These are phyloP conservation scores for Taxidea taxus DNA, from an alignment of 2,113 vertebrate genomes.

Conservation along the genomic window DNA sequence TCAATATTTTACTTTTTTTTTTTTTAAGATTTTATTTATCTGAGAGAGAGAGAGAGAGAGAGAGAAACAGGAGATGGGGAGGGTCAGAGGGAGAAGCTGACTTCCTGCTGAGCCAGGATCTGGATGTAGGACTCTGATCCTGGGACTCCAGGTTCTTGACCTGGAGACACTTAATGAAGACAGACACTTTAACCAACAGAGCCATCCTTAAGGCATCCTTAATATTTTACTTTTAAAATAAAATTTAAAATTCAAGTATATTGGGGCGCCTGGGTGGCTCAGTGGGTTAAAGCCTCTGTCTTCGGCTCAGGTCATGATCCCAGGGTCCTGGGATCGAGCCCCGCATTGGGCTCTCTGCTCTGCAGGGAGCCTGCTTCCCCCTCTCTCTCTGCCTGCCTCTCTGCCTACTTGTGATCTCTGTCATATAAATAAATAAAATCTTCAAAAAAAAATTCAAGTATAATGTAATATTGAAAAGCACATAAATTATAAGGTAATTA, in stretches of 20 bases:
- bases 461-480: neutral
- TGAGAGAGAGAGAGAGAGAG: neutral
- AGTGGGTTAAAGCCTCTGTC: no score
- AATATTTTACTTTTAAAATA: neutral
- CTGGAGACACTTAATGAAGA: neutral
- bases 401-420: no score
- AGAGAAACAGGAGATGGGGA: neutral
- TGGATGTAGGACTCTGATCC: neutral
- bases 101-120: neutral
- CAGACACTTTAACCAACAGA: no score
- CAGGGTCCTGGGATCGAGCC: no score
- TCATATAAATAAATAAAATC: no score
- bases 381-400: no score
- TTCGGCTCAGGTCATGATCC: no score
- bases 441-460: neutral
- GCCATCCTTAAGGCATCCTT: neutral
- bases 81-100: neutral
- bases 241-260: neutral
- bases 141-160: neutral
- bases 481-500: neutral
- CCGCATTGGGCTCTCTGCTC: no score
- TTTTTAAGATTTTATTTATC: neutral
- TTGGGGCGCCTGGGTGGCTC: no score
- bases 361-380: no score
- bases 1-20: neutral